Evolutionary conservation across 2,888 invertebrate species (phyloP).

Genomic region (Pristionchus fissidentatus): DNA sequence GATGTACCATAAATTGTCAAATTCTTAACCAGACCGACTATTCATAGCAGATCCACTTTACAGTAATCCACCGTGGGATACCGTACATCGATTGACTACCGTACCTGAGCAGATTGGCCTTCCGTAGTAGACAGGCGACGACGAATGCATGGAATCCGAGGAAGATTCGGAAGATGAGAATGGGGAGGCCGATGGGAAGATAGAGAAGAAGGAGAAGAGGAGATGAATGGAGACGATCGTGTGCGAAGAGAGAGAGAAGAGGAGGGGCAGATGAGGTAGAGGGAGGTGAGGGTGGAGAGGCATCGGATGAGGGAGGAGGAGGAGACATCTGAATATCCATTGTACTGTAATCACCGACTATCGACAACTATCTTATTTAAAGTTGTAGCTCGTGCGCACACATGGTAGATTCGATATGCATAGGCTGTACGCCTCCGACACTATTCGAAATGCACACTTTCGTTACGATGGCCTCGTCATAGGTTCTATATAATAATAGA

Average conservation of each 20-base stretch:
- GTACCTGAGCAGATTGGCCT: slow-evolving; percentile 75
- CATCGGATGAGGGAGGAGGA: neutral
- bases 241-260: slow-evolving; percentile 39
- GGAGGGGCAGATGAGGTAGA: neutral
- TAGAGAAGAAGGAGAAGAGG: slow-evolving; percentile 50
- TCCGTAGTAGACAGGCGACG: slow-evolving; percentile 77
- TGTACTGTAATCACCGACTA: neutral
- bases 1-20: neutral
- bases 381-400: too few species aligned
- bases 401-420: too few species aligned
- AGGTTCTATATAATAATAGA: neutral
- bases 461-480: neutral
- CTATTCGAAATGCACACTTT: too few species aligned
- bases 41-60: too few species aligned
- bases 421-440: too few species aligned
- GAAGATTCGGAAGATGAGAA: slow-evolving; percentile 77
- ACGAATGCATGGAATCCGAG: slow-evolving; percentile 79
- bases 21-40: too few species aligned
- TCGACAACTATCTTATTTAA: neutral
- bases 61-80: neutral
- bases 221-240: slow-evolving; percentile 25
- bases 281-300: slow-evolving; percentile 7
- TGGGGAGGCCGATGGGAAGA: neutral
- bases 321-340: neutral
- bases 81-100: neutral